Base-by-base conservation (phyloP, 2,888 invertebrate species). In the Conchocele bisecta region DNA sequence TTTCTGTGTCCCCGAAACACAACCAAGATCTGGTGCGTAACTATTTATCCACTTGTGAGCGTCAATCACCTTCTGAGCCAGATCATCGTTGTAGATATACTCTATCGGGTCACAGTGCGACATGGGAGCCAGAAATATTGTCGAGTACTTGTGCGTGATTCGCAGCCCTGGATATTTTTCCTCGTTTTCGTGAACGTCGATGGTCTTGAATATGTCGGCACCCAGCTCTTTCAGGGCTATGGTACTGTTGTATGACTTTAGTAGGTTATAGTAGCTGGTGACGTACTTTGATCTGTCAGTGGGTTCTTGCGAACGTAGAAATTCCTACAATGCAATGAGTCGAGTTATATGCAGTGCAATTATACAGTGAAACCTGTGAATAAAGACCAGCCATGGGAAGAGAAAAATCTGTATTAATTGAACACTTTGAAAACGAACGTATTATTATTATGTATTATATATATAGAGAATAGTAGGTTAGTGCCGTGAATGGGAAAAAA, bases 11-110 rank as follows among this genome's bases (percentile, higher is more conserved):
- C 75, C 67, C 6, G 60, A 71, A 20, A 82, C 81, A 77, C 91
- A 91, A 0, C 91, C 91, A 0, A 77, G 41, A 65, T 91, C 91
- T 11, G 80, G 64, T 11, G 82, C 82, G 51, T 78, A 65, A 29
- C 89, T 86, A 68, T 91, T 91, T 33, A 91, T 91, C 86, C 90
- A 91, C 28, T 77, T 53, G 63, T 91, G 91, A 41, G 91, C 91
- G 50, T 89, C 87, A 5, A 91, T 83, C 0, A 91, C 91, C 70
- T 91, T 91, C 71, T 84, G 75, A 15, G 87, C 89, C 26, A 91
- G 79, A 71, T 91, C 84, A 66, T 91, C 91, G 79, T 91, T 88
- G 77, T 91, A 91, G 66, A 91, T 88, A 67, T 91, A 91, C 26
- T 86, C 82, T 65, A 89, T 91, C 3, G 91, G 91, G 68, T 91